Percentiles rank a stretch among this genome's conserved stretches.
These are phyloP conservation scores for Punctoribates punctum DNA, from an alignment of 2,888 invertebrate genomes.

Conservation along the genomic window DNA sequence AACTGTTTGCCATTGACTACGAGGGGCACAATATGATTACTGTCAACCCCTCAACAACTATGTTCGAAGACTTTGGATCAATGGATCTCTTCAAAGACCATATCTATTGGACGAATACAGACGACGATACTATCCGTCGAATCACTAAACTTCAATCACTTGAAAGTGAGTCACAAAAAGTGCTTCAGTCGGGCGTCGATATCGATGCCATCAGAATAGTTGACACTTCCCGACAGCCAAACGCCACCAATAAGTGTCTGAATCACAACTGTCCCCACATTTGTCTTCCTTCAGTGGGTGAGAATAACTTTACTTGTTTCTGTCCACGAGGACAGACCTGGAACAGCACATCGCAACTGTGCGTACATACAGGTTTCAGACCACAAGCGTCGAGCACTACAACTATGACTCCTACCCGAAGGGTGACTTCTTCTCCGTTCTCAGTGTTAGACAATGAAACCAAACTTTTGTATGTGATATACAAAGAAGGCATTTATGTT, in stretches of 20 bases:
- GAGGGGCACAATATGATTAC: background rate
- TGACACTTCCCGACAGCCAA: background rate
- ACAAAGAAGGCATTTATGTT: slow-evolving; percentile 8
- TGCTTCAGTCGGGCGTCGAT: background rate
- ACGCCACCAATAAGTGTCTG: background rate
- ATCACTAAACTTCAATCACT: background rate
- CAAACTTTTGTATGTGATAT: background rate
- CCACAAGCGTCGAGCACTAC: background rate
- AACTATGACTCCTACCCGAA: background rate
- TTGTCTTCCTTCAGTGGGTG: background rate
- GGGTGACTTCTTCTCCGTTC: no score
- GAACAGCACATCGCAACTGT: background rate
- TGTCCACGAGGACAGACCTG: background rate
- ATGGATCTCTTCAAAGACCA: background rate
- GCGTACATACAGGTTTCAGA: background rate
- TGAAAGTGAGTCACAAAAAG: background rate
- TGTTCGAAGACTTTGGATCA: background rate
- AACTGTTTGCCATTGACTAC: background rate
- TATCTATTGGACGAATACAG: slow-evolving; percentile 1
- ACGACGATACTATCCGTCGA: background rate
- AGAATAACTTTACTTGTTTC: background rate
- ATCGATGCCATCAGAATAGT: slow-evolving; percentile 2
- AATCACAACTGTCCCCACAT: background rate
- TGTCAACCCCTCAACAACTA: background rate
- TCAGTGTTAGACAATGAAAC: background rate